Base-by-base conservation (phyloP, 1,140 invertebrate species). In the Wasmannia auropunctata region DNA sequence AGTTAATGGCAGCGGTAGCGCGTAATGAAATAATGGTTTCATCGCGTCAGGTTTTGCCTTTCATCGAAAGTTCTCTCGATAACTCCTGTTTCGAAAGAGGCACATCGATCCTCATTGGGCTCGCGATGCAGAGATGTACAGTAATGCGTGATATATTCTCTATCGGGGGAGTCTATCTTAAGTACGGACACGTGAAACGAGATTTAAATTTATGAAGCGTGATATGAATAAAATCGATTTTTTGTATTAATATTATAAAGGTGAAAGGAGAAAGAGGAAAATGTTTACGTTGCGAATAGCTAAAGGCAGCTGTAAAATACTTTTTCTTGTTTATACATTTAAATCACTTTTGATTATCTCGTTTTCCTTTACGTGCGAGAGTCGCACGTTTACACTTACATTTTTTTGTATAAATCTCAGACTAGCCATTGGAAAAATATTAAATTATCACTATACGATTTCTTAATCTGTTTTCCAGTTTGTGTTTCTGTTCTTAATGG, bases 21-120 rank as follows among this genome's bases (percentile, higher is more conserved):
- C 19, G 16, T 80, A 80, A 69, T 65, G 34, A 60, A 63, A 76
- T 77, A 62, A 77, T 77, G 31, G n/a, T 46, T 74, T 60, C 49
- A 40, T 72, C 49, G 37, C 49, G 19, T 51, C 37, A 31, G 54
- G 5, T 28, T 46, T n/a, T 25, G 67, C n/a, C 67, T 74, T 58
- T 83, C 51, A 34, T 72, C 37, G 67, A 34, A 60, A 56, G 25
- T 70, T 19, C 14, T 25, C 60, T 49, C 60, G 49, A 28, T 37
- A 37, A 25, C 25, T 83, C 19, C 51, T 11, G 25, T 60, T 83
- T 58, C 51, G 67, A 31, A 58, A 72, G 37, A 74, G 56, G 28
- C 22, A 10, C 16, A 16, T 49, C 31, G 28, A 51, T 25, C 22
- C 58, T 40, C 22, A 22, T 37, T 40, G 22, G 10, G 10, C 16